Conservation (phyloP, 2,797 vertebrate species). For the Chanos chanos region DNA sequence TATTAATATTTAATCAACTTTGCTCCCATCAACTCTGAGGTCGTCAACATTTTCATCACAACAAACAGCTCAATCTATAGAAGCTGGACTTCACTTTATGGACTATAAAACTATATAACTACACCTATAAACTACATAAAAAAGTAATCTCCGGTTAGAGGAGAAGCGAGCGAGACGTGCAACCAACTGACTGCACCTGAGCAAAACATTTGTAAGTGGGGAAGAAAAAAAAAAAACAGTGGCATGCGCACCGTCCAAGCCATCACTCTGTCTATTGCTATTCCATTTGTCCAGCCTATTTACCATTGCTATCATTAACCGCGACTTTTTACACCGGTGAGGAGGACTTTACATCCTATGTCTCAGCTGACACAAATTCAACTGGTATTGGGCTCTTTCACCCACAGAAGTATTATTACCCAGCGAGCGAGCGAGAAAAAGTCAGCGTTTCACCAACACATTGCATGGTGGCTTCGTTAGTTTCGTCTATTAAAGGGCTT, state of each 20-base stretch:
- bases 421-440: conserved; percentile 19
- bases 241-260: conserved; percentile 55
- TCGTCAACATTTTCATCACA: background rate
- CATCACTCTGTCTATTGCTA: conserved; percentile 58
- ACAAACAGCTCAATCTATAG: no score
- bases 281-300: conserved; percentile 59
- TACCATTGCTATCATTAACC: conserved; percentile 70
- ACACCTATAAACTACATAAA: no score
- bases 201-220: background rate
- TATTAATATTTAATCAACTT: background rate
- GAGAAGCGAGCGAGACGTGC: background rate
- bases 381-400: conserved; percentile 49
- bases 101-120: no score
- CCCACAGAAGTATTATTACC: conserved; percentile 49
- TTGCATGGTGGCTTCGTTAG: conserved; percentile 58
- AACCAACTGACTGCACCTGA: background rate
- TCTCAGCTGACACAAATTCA: conserved; percentile 26
- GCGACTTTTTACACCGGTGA: conserved; percentile 69
- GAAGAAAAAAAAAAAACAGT: background rate
- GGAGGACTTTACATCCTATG: conserved; percentile 58
- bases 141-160: no score
- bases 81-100: no score
- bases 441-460: conserved; percentile 35
- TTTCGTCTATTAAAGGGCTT: conserved; percentile 72
- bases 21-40: background rate